These are phyloP conservation scores for Eubucco bourcierii DNA, from an alignment of 2,113 vertebrate genomes.

Conservation along the genomic window DNA sequence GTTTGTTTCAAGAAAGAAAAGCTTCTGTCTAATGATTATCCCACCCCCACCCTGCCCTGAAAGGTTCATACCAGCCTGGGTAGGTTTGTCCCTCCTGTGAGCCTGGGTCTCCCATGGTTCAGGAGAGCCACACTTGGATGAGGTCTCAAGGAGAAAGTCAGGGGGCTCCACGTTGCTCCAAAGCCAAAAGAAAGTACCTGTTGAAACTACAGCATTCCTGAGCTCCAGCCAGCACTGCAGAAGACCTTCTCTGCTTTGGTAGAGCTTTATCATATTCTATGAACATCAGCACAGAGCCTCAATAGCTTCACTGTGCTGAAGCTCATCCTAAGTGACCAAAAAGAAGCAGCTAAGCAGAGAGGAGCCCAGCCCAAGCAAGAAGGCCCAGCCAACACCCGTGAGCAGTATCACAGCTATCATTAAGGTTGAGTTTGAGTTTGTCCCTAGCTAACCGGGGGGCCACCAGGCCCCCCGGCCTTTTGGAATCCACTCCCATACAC, in stretches of 20 bases:
- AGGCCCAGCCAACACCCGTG: too few relatives aligned
- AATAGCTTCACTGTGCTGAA: constrained; percentile 36
- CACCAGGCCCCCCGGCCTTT: too few relatives aligned
- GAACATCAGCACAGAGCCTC: constrained; percentile 34
- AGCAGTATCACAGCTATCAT: too few relatives aligned
- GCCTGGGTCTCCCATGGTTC: accelerated
- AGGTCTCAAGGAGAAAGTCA: neutral
- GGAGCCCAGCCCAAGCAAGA: too few relatives aligned
- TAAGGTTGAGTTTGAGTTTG: too few relatives aligned
- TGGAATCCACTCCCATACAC: too few relatives aligned
- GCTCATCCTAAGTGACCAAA: too few relatives aligned
- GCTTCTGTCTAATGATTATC: neutral
- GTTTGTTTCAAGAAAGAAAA: neutral
- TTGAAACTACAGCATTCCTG: constrained; percentile 62
- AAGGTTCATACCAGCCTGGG: neutral
- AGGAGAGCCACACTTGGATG: constrained; percentile 18
- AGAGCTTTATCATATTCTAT: constrained; percentile 53
- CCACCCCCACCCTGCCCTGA: neutral
- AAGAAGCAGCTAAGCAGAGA: too few relatives aligned
- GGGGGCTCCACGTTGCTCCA: neutral
- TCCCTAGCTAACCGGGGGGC: too few relatives aligned
- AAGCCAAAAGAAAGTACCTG: constrained; percentile 42
- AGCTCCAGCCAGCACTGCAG: neutral
- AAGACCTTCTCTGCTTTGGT: constrained; percentile 32
- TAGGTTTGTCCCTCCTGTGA: neutral